A percentile compares a stretch with the other conserved stretches of the same genome.
These are phyloP conservation scores for Leucoraja erinaceus DNA, from an alignment of 2,113 vertebrate genomes.

Conservation along the genomic window DNA sequence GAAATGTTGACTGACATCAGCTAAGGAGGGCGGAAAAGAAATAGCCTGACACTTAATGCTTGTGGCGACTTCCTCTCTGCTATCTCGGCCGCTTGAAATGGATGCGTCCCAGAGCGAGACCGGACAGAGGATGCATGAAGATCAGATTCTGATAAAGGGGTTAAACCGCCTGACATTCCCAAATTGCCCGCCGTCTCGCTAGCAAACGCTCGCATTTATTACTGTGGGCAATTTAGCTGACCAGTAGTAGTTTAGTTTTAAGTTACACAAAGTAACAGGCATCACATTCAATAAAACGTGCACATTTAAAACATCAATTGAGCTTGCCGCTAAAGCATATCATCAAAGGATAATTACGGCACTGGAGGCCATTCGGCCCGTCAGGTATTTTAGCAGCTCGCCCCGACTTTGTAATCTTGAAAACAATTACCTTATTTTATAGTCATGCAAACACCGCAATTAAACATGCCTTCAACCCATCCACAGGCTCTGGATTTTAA, in stretches of 20 bases:
- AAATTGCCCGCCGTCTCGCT: not conserved
- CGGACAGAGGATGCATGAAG: not conserved
- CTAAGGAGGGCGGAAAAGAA: slow-evolving; percentile 37
- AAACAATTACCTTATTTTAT: too few relatives aligned
- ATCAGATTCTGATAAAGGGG: slow-evolving; percentile 29
- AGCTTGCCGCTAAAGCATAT: not conserved
- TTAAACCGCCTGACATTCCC: not conserved
- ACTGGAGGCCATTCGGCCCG: too few relatives aligned
- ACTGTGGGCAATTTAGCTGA: not conserved
- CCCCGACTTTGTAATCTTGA: too few relatives aligned
- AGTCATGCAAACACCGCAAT: too few relatives aligned
- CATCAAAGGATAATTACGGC: too few relatives aligned
- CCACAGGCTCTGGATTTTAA: too few relatives aligned
- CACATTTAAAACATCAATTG: not conserved
- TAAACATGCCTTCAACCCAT: too few relatives aligned
- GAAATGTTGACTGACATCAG: slow-evolving; percentile 36
- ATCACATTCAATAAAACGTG: not conserved
- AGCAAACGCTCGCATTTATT: not conserved
- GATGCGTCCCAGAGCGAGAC: slow-evolving; percentile 33
- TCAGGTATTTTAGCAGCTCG: too few relatives aligned
- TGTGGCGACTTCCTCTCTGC: slow-evolving; percentile 36
- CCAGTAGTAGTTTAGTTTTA: not conserved
- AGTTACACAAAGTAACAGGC: not conserved
- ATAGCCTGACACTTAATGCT: slow-evolving; percentile 34
- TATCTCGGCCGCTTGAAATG: slow-evolving; percentile 34